A percentile compares a stretch with the other conserved stretches of the same genome.
Evolutionary conservation across 2,888 invertebrate species (phyloP).

Genomic region (Ashinkailepas kermadecensis): DNA sequence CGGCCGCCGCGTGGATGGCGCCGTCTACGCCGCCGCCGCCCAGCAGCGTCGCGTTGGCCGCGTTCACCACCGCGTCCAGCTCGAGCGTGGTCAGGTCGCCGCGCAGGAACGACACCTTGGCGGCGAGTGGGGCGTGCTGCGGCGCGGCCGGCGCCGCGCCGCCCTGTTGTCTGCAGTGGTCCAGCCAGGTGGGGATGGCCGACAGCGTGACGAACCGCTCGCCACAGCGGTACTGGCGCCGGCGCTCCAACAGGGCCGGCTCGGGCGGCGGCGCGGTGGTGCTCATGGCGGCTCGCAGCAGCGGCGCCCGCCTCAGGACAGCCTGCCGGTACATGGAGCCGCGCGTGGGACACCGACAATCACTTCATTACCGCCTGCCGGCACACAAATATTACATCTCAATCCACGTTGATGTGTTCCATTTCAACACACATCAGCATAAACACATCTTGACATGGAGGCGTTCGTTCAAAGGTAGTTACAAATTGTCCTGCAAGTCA

Average conservation of each 20-base stretch:
- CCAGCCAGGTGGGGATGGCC: slow-evolving; percentile 25
- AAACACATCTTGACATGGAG: too few relatives aligned
- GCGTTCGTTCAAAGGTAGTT: too few relatives aligned
- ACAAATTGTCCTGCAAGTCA: too few relatives aligned
- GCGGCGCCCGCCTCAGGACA: too few relatives aligned
- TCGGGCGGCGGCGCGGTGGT: too few relatives aligned
- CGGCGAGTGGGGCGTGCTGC: slow-evolving; percentile 36
- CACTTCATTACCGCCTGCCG: too few relatives aligned
- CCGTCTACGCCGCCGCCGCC: slow-evolving; percentile 89
- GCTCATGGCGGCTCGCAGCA: too few relatives aligned
- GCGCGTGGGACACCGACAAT: too few relatives aligned
- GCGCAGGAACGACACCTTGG: slow-evolving; percentile 47
- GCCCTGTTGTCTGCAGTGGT: slow-evolving; percentile 2
- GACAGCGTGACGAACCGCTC: neutral
- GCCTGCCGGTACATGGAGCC: too few relatives aligned
- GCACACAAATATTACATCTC: too few relatives aligned
- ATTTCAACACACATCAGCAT: too few relatives aligned
- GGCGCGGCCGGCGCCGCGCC: neutral
- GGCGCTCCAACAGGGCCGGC: slow-evolving; percentile 18
- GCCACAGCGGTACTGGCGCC: slow-evolving; percentile 23
- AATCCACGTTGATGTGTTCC: too few relatives aligned
- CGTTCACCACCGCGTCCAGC: slow-evolving; percentile 83
- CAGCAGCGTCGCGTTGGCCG: slow-evolving; percentile 65
- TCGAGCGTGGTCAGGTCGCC: slow-evolving; percentile 79
- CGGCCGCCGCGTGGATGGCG: slow-evolving; percentile 77